Evolutionary conservation across 2,113 vertebrate species (phyloP), one percentile per base, ranked within the genome.

Genomic region (Speoplatyrhinus poulsoni): DNA sequence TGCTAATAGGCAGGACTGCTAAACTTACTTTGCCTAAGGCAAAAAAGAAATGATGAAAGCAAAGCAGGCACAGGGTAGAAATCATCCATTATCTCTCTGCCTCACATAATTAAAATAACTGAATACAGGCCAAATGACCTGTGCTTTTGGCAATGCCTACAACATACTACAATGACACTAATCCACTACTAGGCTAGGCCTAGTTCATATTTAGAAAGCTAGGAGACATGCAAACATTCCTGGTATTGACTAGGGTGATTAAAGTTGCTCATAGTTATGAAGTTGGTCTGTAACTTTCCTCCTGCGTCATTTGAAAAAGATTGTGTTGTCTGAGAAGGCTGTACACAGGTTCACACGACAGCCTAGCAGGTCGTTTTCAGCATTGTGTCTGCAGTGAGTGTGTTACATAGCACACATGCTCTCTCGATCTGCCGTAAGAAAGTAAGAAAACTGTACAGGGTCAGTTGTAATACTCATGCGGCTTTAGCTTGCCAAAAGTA

Each of bases 351-450:
- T 16, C n/a, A 54, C 13, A 54, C n/a, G 36, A 41, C 36, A 3
- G n/a, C 13, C 52, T 54, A 73, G 60, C 36, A 62, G 3, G 58
- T 7, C 9, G 52, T 41, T 60, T 64, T 68, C 15, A 60, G 47
- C 54, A 49, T 49, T 57, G 57, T 56, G 12, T 61, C 41, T 26
- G 8, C 46, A 26, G 3, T 50, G 11, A 50, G 12, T 60, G 13
- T 7, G 57, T 73, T 65, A 52, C 61, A 33, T 8, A 69, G 65
- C 19, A 12, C 15, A 49, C 36, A n/a, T 11, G 65, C 54, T 9
- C 53, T 70, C 52, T 50, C 9, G 52, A 19, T 41, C 36, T 6
- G 6, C 36, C 5, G 36, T 41, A 41, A n/a, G n/a, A n/a, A n/a
- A n/a, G 36, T 41, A 8, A 41, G 36, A 41, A 41, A 41, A 41